Evolutionary conservation across 2,888 invertebrate species (phyloP), one percentile per base, ranked within the genome.

Genomic region (Bembecia ichneumoniformis): DNA sequence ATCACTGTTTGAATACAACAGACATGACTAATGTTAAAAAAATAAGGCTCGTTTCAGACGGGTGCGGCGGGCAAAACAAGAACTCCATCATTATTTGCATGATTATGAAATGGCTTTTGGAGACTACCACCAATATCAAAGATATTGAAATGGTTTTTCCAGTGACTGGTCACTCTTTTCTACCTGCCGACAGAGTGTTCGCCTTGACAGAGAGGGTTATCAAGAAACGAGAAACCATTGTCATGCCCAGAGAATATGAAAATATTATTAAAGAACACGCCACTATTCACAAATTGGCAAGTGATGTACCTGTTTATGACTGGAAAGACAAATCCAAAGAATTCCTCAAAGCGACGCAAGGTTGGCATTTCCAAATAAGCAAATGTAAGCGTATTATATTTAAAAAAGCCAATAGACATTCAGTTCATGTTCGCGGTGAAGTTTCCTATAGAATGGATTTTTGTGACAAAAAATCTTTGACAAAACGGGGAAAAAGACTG

Each of bases 1-100:
- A 46, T 35, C 49, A 49, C 28, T 49, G 49, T 15, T 46, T 49
- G 36, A 49, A 47, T 14, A 16, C 20, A 9, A 43, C 47, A 11
- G 47, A 47, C 34, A 20, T 49, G 15, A 43, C 46, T 13, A 43
- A 43, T 14, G 47, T 47, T 47, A 46, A 47, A 49, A 28, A 36
- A 36, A 17, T 49, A 13, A 35, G 49, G 14, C n/a, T 49, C 35
- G 49, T 49, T 4, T 46, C 49, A 40, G 49, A 49, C 47, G 49
- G 49, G 10, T 47, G 49, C 15, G 49, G 49, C 15, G 49, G 49
- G 16, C 49, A 49, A 15, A 49, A 49, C 35, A 49, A 49, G 45
- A 49, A 49, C 16, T 45, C 45, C n/a, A n/a, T n/a, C n/a, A n/a
- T n/a, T n/a, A n/a, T n/a, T n/a, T n/a, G n/a, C n/a, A n/a, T n/a